These are phyloP conservation scores for Ommatoiulus sabulosus DNA, from an alignment of 2,888 invertebrate genomes.

Conservation along the genomic window DNA sequence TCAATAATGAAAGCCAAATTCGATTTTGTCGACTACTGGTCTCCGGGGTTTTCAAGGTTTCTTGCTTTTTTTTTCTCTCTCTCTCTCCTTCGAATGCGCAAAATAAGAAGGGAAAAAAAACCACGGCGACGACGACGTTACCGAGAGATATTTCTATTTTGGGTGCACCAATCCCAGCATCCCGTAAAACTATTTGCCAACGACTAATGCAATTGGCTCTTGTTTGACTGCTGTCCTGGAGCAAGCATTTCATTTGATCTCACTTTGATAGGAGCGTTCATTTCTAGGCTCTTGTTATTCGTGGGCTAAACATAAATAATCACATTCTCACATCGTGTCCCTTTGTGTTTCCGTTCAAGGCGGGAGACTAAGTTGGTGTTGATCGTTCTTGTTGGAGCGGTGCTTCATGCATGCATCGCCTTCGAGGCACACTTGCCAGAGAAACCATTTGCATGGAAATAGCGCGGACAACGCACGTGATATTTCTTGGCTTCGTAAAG, in stretches of 20 bases:
- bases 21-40: slow-evolving; percentile 52
- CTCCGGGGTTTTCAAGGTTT: slow-evolving; percentile 46
- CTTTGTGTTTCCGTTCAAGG: not conserved
- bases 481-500: not conserved
- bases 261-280: slow-evolving; percentile 24
- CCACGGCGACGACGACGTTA: not conserved
- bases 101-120: slow-evolving; percentile 19
- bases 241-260: slow-evolving; percentile 43
- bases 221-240: slow-evolving; percentile 43
- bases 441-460: not conserved
- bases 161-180: slow-evolving; percentile 19
- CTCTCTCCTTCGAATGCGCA: not conserved
- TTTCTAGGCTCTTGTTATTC: slow-evolving; percentile 31
- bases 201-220: slow-evolving; percentile 35
- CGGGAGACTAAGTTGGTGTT: not conserved
- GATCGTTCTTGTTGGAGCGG: not conserved
- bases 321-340: slow-evolving; percentile 36
- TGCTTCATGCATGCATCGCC: not conserved
- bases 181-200: not conserved
- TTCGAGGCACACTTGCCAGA: not conserved
- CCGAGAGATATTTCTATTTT: slow-evolving; percentile 40
- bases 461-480: no score
- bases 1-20: slow-evolving; percentile 50
- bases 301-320: slow-evolving; percentile 43
- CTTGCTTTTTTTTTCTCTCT: not conserved